Evolutionary conservation across 2,888 invertebrate species (phyloP).

Genomic region (Amblyteles armatorius): DNA sequence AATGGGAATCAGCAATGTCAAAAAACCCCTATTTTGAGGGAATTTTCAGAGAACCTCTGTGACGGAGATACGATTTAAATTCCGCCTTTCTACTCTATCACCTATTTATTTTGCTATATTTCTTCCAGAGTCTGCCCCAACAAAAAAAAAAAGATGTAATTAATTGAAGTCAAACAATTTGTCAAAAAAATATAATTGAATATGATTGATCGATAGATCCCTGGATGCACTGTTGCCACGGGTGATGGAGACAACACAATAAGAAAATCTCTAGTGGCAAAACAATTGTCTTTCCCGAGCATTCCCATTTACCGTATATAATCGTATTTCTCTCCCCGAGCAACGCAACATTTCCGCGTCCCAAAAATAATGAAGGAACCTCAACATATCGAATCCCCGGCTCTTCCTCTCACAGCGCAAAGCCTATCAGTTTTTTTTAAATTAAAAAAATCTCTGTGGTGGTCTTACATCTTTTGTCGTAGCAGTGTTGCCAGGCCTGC

Average conservation of each 20-base stretch:
- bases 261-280: not conserved
- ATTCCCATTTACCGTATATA: not conserved
- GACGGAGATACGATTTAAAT: not conserved
- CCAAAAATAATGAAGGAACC: not conserved
- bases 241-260: conserved; percentile 27
- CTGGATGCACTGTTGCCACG: conserved; percentile 27
- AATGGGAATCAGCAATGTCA: not conserved
- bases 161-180: not conserved
- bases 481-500: conserved; percentile 73
- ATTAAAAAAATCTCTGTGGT: conserved; percentile 23
- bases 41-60: not conserved
- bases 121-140: not conserved
- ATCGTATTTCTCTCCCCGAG: not conserved
- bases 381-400: not conserved
- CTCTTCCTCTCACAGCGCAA: not conserved
- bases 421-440: not conserved
- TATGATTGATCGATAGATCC: not conserved
- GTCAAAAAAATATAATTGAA: conserved; percentile 4
- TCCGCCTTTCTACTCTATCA: not conserved
- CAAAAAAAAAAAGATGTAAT: conserved; percentile 17
- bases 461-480: conserved; percentile 74
- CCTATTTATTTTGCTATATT: not conserved
- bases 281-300: not conserved
- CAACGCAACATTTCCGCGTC: not conserved
- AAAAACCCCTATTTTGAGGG: not conserved